These are phyloP conservation scores for Ophioninae sp. DNA, from an alignment of 2,888 invertebrate species.

Conservation along the genomic window DNA sequence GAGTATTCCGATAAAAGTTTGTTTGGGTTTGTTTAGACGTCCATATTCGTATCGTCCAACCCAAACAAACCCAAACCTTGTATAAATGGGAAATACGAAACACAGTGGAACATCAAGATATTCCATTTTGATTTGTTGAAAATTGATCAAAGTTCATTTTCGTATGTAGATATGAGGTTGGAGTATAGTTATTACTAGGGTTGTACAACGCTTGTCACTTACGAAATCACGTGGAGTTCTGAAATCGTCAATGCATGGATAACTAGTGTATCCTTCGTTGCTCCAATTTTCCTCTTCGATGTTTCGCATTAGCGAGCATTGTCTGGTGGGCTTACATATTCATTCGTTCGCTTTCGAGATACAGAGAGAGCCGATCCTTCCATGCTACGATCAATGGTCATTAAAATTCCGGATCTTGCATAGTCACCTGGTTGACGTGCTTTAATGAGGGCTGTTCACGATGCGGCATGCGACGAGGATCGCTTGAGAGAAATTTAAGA, in stretches of 20 bases:
- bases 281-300: not conserved
- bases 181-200: not conserved
- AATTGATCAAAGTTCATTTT: not conserved
- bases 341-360: conserved; percentile 32
- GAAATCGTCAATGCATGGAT: conserved; percentile 5
- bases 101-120: no score
- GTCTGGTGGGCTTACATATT: conserved; percentile 31
- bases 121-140: no score
- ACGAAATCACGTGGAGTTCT: conserved; percentile 15
- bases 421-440: conserved; percentile 14
- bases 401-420: conserved; percentile 54
- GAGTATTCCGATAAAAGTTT: conserved; percentile 23
- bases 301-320: conserved; percentile 17
- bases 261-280: conserved; percentile 16
- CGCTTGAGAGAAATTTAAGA: not conserved
- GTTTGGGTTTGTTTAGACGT: no score
- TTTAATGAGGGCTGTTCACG: conserved; percentile 25
- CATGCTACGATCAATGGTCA: conserved; percentile 53
- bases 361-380: no score
- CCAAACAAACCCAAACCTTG: no score
- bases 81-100: no score
- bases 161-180: not conserved
- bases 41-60: no score
- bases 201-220: conserved; percentile 14
- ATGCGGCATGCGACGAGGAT: not conserved